Evolutionary conservation across 1,140 invertebrate species (phyloP).

Genomic region (Pantala flavescens): DNA sequence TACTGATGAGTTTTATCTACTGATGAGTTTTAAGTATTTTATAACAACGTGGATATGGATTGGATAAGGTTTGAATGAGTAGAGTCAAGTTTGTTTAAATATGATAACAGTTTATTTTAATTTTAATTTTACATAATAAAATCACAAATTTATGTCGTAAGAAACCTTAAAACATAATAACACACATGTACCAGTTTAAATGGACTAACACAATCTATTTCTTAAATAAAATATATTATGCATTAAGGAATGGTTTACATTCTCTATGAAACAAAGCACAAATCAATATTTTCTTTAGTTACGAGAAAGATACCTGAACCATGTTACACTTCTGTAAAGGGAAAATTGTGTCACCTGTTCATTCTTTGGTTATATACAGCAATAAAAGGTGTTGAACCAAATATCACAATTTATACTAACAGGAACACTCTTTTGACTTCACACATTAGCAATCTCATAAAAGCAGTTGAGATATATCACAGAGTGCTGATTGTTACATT

Average conservation of each 20-base stretch:
- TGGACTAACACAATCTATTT: background rate
- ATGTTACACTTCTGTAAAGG: background rate
- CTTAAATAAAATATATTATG: background rate
- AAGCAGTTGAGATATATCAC: background rate
- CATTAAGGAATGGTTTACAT: no score
- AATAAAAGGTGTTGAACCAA: constrained; percentile 3
- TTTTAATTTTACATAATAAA: background rate
- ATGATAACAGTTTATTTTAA: background rate
- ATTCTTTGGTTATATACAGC: constrained; percentile 7
- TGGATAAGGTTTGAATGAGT: no score
- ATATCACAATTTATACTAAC: constrained; percentile 8
- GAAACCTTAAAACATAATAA: background rate
- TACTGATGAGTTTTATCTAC: no score
- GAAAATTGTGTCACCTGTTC: background rate
- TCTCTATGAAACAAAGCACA: no score
- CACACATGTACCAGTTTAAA: background rate
- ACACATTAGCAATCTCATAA: background rate
- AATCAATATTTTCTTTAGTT: background rate
- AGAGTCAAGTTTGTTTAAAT: background rate
- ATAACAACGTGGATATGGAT: no score
- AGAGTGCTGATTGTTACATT: background rate
- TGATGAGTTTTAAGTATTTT: no score
- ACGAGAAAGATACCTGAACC: background rate
- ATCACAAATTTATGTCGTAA: background rate
- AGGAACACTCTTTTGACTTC: background rate